Evolutionary conservation across 2,113 vertebrate species (phyloP), one percentile per base, ranked within the genome.

Genomic region (Cathartes aura): DNA sequence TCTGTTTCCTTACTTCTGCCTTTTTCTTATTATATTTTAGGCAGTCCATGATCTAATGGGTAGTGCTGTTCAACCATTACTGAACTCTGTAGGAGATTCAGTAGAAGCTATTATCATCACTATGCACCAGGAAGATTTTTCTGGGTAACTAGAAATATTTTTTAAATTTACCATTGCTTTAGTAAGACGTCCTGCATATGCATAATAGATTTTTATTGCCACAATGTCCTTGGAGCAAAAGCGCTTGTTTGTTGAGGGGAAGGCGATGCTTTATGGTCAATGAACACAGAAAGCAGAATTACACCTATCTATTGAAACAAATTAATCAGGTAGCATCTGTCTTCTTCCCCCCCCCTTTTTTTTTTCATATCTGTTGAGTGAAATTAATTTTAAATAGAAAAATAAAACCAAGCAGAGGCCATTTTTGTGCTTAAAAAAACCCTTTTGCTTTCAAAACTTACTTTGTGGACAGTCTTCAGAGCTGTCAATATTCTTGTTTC

Each of bases 51-150:
- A 97, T 90, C 98, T 99, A 59, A 99, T 99, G 99, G 98, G 97
- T 92, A 99, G 90, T 34, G 99, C 99, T 6, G 97, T 99, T 74
- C 99, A 99, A 86, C 99, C 99, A 3, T 98, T 99, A 6, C 98
- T 99, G 82, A 99, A 98, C 96, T 99, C 99, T 2, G 99, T 99
- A 47, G 99, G 98, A 15, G 99, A 99, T 95, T 99, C 99, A 23
- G 98, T 99, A 40, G 99, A 99, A 95, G 99, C 99, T 95, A 99
- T 99, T 96, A 99, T 99, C 97, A 99, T 99, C 97, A 99, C 99
- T 3, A 98, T 99, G 98, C 99, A 99, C 91, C 99, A 99, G 82
- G 99, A 99, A 94, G 99, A 99, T 94, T 99, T 99, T 94, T 99
- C 99, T 91, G 99, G 99, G 99, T 99, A 98, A 98, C 87, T 84